Evolutionary conservation across 2,113 vertebrate species (phyloP).

Genomic region (Epinephelus cyanopodus): DNA sequence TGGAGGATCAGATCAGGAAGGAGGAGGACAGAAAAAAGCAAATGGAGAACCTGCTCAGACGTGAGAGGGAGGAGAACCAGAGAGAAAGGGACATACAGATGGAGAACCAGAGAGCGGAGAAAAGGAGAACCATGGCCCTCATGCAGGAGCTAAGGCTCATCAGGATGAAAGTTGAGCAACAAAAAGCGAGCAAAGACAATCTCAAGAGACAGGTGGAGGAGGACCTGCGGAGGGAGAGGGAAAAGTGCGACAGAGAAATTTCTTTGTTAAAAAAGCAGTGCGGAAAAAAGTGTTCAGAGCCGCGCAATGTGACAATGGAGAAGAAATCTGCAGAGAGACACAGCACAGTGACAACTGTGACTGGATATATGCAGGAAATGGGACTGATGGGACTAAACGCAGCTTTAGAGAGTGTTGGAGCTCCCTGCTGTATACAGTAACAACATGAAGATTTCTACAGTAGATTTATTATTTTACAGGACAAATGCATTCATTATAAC

Average conservation of each 20-base stretch:
- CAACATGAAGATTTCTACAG: neutral
- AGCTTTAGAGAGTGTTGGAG: constrained; percentile 50
- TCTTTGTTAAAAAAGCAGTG: constrained; percentile 13
- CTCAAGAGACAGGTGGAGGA: constrained; percentile 49
- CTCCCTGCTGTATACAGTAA: constrained; percentile 63
- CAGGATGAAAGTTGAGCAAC: constrained; percentile 47
- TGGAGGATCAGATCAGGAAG: constrained; percentile 50
- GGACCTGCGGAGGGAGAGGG: constrained; percentile 19
- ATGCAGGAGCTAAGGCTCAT: constrained; percentile 52
- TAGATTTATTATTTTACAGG: neutral
- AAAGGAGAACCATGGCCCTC: constrained; percentile 33
- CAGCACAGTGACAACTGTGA: constrained; percentile 16
- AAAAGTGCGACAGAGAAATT: constrained; percentile 16
- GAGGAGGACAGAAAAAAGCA: constrained; percentile 50
- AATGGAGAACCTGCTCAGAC: constrained; percentile 41
- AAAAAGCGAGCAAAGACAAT: constrained; percentile 37
- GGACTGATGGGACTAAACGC: constrained; percentile 66
- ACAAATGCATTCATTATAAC: neutral
- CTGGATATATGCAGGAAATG: constrained; percentile 69
- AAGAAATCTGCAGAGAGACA: constrained; percentile 1
- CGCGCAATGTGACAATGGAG: neutral
- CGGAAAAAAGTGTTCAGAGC: constrained; percentile 6
- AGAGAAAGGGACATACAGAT: constrained; percentile 44
- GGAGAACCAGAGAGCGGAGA: constrained; percentile 62
- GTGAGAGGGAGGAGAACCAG: constrained; percentile 54